These are phyloP conservation scores for Halictus ligatus DNA, from an alignment of 2,888 invertebrate species.

Conservation along the genomic window DNA sequence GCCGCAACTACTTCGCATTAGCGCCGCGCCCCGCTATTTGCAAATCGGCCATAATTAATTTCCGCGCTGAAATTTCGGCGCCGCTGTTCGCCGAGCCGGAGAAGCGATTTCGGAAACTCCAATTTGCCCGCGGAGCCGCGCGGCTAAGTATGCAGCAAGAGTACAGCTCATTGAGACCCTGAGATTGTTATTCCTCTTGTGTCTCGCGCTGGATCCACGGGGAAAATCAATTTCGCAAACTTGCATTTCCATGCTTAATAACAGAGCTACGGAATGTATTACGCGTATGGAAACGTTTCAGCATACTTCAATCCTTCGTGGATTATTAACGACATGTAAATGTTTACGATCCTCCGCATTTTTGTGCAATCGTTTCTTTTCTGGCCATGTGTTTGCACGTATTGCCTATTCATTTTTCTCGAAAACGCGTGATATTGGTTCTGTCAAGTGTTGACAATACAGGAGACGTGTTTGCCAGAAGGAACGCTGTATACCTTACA, in stretches of 20 bases:
- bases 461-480: background rate
- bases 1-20: slow-evolving; percentile 5
- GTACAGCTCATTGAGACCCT: background rate
- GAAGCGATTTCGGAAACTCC: background rate
- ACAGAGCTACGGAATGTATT: background rate
- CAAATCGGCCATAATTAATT: slow-evolving; percentile 22
- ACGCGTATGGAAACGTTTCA: background rate
- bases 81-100: background rate
- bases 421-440: background rate
- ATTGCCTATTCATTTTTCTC: background rate
- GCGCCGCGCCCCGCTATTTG: slow-evolving; percentile 15
- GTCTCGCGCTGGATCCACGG: background rate
- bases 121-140: background rate
- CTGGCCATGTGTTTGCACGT: no score
- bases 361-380: no score
- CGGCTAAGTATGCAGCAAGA: background rate
- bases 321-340: no score
- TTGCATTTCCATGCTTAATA: no score
- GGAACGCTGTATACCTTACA: background rate
- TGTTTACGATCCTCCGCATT: no score
- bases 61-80: slow-evolving; percentile 10
- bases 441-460: background rate
- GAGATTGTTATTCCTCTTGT: background rate
- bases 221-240: background rate
- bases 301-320: background rate